These are phyloP conservation scores for Mormoops blainvillei DNA, from an alignment of 2,113 vertebrate species.

Conservation along the genomic window DNA sequence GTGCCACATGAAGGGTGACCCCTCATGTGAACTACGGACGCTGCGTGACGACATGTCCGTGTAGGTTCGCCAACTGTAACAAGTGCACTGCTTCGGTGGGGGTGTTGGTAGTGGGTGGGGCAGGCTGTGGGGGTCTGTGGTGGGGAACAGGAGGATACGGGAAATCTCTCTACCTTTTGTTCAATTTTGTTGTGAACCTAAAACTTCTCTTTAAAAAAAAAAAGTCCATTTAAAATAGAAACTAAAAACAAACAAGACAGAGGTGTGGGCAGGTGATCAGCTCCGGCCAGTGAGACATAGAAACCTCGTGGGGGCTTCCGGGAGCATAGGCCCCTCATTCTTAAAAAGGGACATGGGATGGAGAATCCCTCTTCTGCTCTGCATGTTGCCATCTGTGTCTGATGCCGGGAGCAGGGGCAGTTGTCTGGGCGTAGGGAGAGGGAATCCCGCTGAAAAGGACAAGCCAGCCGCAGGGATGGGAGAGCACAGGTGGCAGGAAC, in stretches of 20 bases:
- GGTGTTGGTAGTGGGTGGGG: too few relatives aligned
- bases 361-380: neutral
- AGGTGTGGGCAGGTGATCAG: neutral
- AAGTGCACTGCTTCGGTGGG: too few relatives aligned
- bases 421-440: neutral
- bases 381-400: neutral
- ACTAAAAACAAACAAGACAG: neutral
- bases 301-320: neutral
- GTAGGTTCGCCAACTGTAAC: too few relatives aligned
- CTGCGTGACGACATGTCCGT: neutral
- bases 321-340: neutral
- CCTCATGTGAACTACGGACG: too few relatives aligned
- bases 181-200: neutral
- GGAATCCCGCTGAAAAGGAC: accelerated
- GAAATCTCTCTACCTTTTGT: neutral
- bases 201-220: neutral
- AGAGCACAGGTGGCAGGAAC: neutral
- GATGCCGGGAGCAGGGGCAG: neutral
- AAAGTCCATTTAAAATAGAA: neutral
- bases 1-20: neutral
- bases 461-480: accelerated
- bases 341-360: neutral
- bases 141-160: neutral
- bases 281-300: neutral
- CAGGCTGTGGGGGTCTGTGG: too few relatives aligned